A percentile compares a stretch with the other conserved stretches of the same genome.
phyloP scores from a whole-genome alignment of 2,797 vertebrate species.

The Pangasius djambal region DNA sequence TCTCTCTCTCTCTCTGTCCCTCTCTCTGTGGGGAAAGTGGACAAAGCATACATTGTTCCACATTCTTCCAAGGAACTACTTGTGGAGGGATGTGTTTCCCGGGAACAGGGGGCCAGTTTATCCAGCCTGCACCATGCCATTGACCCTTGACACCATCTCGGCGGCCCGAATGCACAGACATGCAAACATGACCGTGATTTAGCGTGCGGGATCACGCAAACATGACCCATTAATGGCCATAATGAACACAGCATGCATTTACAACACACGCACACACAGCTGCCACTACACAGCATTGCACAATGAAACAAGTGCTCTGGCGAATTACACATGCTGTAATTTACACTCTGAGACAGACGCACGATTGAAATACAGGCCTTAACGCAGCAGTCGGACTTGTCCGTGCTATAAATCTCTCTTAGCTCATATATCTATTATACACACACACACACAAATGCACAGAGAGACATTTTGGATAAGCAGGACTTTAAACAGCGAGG shows the following conservation, averaged over 20 bases:
- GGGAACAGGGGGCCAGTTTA: slow-evolving; percentile 63
- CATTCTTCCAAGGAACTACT: slow-evolving; percentile 67
- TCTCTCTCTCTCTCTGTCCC: slow-evolving; percentile 39
- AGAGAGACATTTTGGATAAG: slow-evolving; percentile 46
- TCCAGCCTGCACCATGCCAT: slow-evolving; percentile 68
- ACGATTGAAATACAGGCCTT: slow-evolving; percentile 39
- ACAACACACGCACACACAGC: slow-evolving; percentile 56
- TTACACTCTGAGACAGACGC: slow-evolving; percentile 36
- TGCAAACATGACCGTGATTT: slow-evolving; percentile 75
- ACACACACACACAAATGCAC: slow-evolving; percentile 16
- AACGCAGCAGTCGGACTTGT: slow-evolving; percentile 41
- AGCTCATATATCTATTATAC: slow-evolving; percentile 24
- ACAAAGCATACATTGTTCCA: slow-evolving; percentile 75
- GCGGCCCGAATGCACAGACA: slow-evolving; percentile 63
- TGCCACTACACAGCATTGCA: slow-evolving; percentile 46
- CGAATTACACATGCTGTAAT: slow-evolving; percentile 43
- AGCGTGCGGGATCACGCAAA: slow-evolving; percentile 73
- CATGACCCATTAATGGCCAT: slow-evolving; percentile 71
- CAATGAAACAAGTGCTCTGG: slow-evolving; percentile 64
- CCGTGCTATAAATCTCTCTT: slow-evolving; percentile 46
- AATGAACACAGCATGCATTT: slow-evolving; percentile 66
- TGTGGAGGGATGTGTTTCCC: slow-evolving; percentile 67
- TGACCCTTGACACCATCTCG: slow-evolving; percentile 71
- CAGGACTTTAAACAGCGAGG: slow-evolving; percentile 58
- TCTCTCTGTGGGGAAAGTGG: slow-evolving; percentile 53